phyloP scores from a whole-genome alignment of 2,113 vertebrate species.

The Pygoscelis adeliae region DNA sequence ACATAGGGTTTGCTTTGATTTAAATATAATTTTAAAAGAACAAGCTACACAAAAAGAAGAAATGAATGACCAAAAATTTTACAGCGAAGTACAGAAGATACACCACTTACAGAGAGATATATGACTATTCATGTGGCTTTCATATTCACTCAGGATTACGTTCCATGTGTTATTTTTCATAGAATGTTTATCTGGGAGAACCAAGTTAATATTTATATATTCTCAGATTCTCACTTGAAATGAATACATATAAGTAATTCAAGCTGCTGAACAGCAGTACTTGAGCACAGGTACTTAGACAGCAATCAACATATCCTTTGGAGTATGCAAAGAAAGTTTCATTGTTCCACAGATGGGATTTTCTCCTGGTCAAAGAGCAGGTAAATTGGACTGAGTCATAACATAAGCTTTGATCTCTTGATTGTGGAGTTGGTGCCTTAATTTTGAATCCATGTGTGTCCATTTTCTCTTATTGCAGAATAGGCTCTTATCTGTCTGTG shows the following conservation, averaged over 20 bases:
- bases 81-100: neutral
- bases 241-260: neutral
- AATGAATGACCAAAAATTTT: neutral
- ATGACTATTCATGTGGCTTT: neutral
- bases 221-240: neutral
- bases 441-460: neutral
- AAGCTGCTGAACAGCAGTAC: neutral
- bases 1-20: neutral
- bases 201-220: neutral
- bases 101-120: neutral
- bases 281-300: neutral
- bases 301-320: neutral
- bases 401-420: neutral
- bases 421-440: neutral
- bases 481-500: neutral
- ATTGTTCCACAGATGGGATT: neutral
- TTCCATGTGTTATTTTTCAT: neutral
- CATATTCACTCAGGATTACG: neutral
- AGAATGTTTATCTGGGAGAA: neutral
- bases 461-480: neutral
- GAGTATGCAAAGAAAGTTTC: neutral
- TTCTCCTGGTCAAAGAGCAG: neutral
- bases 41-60: neutral
- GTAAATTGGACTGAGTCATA: neutral
- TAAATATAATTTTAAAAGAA: neutral